phyloP scores from a whole-genome alignment of 2,113 vertebrate species.

The Orientallactaga bullata region DNA sequence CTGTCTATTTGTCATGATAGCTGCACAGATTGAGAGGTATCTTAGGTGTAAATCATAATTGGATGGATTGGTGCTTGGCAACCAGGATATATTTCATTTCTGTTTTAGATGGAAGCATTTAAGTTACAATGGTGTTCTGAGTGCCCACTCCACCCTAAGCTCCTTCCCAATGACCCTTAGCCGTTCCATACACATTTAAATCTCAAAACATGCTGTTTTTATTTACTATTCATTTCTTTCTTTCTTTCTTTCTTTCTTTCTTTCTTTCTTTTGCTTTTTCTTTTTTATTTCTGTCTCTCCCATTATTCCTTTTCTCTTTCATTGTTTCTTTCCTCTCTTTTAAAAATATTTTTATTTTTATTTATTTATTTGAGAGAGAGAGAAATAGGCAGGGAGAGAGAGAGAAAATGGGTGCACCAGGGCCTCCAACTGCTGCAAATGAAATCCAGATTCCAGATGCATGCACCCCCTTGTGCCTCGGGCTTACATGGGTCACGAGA shows the following conservation, averaged over 20 bases:
- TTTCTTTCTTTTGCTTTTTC: too few relatives aligned
- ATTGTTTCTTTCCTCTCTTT: not conserved
- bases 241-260: accelerated
- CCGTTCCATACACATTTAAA: accelerated
- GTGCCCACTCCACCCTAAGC: accelerated
- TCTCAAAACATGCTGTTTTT: not conserved
- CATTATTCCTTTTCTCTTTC: not conserved
- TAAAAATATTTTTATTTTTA: too few relatives aligned
- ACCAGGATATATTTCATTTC: not conserved
- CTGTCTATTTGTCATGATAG: not conserved
- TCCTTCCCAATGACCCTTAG: accelerated
- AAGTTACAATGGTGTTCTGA: not conserved
- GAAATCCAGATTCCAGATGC: too few relatives aligned
- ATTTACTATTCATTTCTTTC: accelerated
- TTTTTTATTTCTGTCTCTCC: too few relatives aligned
- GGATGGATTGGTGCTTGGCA: not conserved
- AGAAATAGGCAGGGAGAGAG: too few relatives aligned
- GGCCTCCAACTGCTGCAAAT: too few relatives aligned
- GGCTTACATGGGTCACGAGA: too few relatives aligned
- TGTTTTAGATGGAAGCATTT: not conserved
- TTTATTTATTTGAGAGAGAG: too few relatives aligned
- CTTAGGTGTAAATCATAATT: not conserved
- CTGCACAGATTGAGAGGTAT: not conserved
- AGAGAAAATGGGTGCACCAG: too few relatives aligned
- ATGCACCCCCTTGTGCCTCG: too few relatives aligned